Evolutionary conservation across 2,888 invertebrate genomes (phyloP), one percentile per base, ranked within the genome.

Genomic region (Odontocerum albicorne): DNA sequence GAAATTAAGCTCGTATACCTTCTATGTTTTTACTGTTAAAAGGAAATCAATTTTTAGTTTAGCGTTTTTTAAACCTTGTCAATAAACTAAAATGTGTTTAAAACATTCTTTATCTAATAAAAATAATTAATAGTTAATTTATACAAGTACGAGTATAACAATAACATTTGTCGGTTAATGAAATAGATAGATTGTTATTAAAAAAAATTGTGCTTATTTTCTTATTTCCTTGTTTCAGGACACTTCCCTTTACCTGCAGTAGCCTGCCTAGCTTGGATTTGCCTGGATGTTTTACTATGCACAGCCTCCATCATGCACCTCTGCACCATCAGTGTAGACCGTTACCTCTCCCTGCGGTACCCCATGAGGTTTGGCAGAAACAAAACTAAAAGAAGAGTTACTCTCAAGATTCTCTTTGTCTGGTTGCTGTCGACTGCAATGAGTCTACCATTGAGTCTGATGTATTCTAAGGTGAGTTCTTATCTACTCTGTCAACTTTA

Each of bases 281-380:
- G 93, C 65, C 81, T 96, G 67, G 97, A 97, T 74, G 96, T 97
- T 2, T 78, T 97, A 1, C 93, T 96, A 69, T 97, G 97, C 73
- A 97, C 97, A 0, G 94, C 96, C 1, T 95, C 95, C 62, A 97
- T 97, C 66, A 92, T 97, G 86, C 97, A 98, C 71, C 81, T 97
- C 36, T 96, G 96, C 69, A 96, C 96, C 35, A 96, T 97, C 69
- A 95, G 96, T 61, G 88, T 97, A 59, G 97, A 97, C 75, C 85
- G 96, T 66, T 96, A 93, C 72, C 83, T 96, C 43, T 94, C 93
- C 19, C 82, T 94, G 49, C 84, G 93, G 16, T 93, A 93, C 67
- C 96, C 96, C 0, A 94, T 97, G 90, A 87, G 90, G 67, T 93
- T 92, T 65, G 92, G 92, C 27, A 80, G 94, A 46, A 92, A 93